These are phyloP conservation scores for Anomalospiza imberbis DNA, from an alignment of 2,797 vertebrate species.

Conservation along the genomic window DNA sequence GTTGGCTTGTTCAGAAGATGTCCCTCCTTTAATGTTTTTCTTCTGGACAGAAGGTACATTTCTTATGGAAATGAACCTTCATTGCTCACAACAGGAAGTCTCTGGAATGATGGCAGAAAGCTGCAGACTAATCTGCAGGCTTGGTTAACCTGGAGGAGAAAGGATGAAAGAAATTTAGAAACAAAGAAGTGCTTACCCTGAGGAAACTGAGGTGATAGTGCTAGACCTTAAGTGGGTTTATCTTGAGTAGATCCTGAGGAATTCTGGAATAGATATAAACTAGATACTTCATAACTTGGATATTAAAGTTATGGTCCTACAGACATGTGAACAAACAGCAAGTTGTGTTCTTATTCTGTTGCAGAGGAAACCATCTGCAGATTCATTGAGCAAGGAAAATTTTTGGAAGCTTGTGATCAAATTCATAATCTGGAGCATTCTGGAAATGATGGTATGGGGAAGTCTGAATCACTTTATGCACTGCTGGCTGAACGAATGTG, in stretches of 20 bases:
- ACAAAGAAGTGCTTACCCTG: neutral
- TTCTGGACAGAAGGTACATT: neutral
- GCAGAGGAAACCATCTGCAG: constrained; percentile 43
- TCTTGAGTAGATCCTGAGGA: neutral
- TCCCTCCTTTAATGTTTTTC: neutral
- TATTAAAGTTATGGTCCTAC: neutral
- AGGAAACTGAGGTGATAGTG: neutral
- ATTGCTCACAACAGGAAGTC: neutral
- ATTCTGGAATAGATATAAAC: neutral
- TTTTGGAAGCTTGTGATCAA: constrained; percentile 48
- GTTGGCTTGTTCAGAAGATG: neutral
- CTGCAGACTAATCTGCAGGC: neutral
- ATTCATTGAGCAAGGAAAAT: constrained; percentile 33
- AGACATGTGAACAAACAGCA: neutral
- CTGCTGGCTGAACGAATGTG: constrained; percentile 54
- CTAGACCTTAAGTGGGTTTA: neutral
- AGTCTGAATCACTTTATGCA: neutral
- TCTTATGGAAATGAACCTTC: neutral
- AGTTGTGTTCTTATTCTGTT: constrained; percentile 1
- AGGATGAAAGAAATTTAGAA: neutral
- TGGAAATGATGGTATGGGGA: neutral
- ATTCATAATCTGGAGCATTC: constrained; percentile 17
- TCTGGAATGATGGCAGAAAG: neutral
- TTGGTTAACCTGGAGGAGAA: neutral
- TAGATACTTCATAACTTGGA: neutral